Evolutionary conservation across 2,888 invertebrate genomes (phyloP).

Genomic region (Halictus quadricinctus): DNA sequence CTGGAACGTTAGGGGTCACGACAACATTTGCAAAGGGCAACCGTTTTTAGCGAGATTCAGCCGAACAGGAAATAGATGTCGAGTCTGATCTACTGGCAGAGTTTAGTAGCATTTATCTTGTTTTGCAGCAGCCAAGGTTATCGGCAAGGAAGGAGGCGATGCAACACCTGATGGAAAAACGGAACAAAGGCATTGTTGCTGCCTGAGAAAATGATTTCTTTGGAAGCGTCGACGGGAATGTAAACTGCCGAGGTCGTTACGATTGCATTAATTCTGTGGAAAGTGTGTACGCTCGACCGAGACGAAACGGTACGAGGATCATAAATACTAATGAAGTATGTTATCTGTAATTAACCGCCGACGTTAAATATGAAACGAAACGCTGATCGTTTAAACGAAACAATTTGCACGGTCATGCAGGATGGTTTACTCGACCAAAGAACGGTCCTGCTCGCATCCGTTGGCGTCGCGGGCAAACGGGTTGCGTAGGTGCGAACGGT

Average conservation of each 20-base stretch:
- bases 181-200: constrained; percentile 69
- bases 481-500: constrained; percentile 36
- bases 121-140: constrained; percentile 58
- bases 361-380: neutral
- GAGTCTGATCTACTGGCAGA: constrained; percentile 11
- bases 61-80: constrained; percentile 29
- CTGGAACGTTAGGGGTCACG: neutral
- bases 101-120: constrained; percentile 45
- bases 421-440: constrained; percentile 17
- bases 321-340: neutral
- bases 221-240: constrained; percentile 57
- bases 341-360: neutral
- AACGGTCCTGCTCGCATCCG: constrained; percentile 10
- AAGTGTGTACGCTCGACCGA: neutral
- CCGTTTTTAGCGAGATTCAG: neutral
- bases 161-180: constrained; percentile 57
- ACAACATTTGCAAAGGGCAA: neutral
- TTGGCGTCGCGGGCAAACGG: constrained; percentile 15
- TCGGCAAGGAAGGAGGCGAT: constrained; percentile 47
- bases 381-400: constrained; percentile 5
- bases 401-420: constrained; percentile 14
- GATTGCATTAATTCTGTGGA: constrained; percentile 41
- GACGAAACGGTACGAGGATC: neutral
- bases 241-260: constrained; percentile 56
- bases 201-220: constrained; percentile 65